Evolutionary conservation across 2,113 vertebrate species (phyloP).

Genomic region (Brevimyrus niger): DNA sequence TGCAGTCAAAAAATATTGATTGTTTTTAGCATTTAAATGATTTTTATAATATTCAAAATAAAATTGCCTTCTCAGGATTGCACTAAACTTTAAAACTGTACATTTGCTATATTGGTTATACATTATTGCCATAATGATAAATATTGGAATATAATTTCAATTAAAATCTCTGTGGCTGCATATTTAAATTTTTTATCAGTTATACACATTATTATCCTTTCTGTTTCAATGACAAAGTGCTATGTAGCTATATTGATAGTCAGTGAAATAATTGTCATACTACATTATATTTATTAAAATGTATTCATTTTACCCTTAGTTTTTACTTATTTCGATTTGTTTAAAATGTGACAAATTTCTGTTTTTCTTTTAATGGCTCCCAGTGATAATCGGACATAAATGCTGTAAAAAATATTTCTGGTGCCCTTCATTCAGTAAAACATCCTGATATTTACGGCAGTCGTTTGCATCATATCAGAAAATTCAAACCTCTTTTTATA

Average conservation of each 20-base stretch:
- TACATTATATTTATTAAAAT: neutral
- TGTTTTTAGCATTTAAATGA: too few species aligned
- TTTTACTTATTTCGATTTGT: neutral
- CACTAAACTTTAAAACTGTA: too few species aligned
- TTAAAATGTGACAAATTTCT: neutral
- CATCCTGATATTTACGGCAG: neutral
- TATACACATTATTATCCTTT: neutral
- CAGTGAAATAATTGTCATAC: neutral
- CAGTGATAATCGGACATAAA: neutral
- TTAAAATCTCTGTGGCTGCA: too few species aligned
- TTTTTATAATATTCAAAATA: too few species aligned
- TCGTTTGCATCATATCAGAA: neutral
- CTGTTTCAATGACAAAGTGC: neutral
- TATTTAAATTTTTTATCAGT: neutral
- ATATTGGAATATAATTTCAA: neutral
- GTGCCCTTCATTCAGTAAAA: neutral
- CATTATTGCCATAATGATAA: neutral
- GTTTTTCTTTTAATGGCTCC: neutral
- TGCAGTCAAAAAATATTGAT: neutral
- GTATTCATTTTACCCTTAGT: neutral
- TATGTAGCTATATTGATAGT: neutral
- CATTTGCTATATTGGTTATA: too few species aligned
- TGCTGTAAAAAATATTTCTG: neutral
- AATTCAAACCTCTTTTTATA: neutral
- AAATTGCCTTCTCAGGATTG: too few species aligned